Evolutionary conservation across 2,888 invertebrate genomes (phyloP).

Genomic region (Agrochola lychnidis): DNA sequence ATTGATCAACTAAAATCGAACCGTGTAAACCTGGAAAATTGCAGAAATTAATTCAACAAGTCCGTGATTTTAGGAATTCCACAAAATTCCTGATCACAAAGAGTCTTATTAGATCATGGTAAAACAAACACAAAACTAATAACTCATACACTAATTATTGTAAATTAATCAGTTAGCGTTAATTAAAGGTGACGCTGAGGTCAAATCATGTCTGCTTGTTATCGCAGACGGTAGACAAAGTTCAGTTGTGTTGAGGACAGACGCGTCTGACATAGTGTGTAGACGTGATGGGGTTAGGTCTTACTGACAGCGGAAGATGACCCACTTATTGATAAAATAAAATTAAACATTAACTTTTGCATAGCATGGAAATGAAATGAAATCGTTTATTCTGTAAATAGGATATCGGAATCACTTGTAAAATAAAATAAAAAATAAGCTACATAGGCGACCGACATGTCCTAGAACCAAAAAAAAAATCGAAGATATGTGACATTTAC

Average conservation of each 20-base stretch:
- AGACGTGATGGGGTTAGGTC: constrained; percentile 31
- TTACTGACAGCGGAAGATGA: neutral
- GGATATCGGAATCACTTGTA: too few relatives aligned
- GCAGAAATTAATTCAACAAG: neutral
- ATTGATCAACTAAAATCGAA: too few relatives aligned
- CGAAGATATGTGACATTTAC: too few relatives aligned
- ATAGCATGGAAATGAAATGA: too few relatives aligned
- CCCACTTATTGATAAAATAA: neutral
- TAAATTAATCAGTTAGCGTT: constrained; percentile 19
- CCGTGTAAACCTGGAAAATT: too few relatives aligned
- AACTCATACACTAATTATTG: constrained; percentile 23
- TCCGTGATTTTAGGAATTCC: neutral
- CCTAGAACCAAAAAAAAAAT: too few relatives aligned
- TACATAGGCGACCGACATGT: too few relatives aligned
- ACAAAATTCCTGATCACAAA: neutral
- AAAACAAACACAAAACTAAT: constrained; percentile 4
- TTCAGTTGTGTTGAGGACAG: constrained; percentile 22
- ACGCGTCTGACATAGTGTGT: neutral
- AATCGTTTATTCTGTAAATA: too few relatives aligned
- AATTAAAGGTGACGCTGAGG: constrained; percentile 33
- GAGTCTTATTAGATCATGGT: neutral
- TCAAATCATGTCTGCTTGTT: constrained; percentile 44
- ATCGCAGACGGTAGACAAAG: constrained; percentile 48
- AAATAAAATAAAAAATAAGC: too few relatives aligned
- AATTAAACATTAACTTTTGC: too few relatives aligned